These are phyloP conservation scores for Psittacula derbiana DNA, from an alignment of 2,797 vertebrate species.

Conservation along the genomic window DNA sequence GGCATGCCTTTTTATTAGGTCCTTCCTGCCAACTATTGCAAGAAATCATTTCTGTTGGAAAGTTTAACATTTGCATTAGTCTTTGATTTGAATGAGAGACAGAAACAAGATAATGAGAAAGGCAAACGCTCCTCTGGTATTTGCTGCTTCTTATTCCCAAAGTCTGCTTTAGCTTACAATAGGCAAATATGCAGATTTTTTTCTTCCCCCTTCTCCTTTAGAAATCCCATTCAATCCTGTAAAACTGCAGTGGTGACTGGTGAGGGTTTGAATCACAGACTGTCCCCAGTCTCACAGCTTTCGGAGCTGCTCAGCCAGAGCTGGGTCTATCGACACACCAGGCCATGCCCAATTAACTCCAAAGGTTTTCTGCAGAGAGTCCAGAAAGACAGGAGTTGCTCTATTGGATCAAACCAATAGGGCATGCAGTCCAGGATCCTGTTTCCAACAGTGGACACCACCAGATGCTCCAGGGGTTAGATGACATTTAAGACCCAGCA, in stretches of 20 bases:
- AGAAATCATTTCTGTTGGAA: background rate
- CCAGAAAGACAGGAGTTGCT: background rate
- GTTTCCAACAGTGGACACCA: slow-evolving; percentile 16
- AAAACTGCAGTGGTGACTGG: background rate
- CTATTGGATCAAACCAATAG: background rate
- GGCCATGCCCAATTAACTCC: background rate
- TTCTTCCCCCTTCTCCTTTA: background rate
- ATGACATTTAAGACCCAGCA: background rate
- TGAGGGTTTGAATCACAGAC: background rate
- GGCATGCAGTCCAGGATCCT: background rate
- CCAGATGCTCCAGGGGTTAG: slow-evolving; percentile 34
- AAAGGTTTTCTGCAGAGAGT: slow-evolving; percentile 13
- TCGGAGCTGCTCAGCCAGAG: background rate
- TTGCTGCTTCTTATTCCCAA: background rate
- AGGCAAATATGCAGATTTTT: background rate
- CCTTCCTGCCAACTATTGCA: background rate
- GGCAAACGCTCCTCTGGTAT: background rate
- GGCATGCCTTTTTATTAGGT: background rate
- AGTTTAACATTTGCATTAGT: background rate
- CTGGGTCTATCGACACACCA: background rate
- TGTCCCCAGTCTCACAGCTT: background rate
- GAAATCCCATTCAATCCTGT: background rate
- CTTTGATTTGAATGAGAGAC: background rate
- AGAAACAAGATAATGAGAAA: background rate
- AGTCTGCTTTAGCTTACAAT: background rate